Conservation (phyloP, 1,140 invertebrate genomes). For the Cheumatopsyche charites region DNA sequence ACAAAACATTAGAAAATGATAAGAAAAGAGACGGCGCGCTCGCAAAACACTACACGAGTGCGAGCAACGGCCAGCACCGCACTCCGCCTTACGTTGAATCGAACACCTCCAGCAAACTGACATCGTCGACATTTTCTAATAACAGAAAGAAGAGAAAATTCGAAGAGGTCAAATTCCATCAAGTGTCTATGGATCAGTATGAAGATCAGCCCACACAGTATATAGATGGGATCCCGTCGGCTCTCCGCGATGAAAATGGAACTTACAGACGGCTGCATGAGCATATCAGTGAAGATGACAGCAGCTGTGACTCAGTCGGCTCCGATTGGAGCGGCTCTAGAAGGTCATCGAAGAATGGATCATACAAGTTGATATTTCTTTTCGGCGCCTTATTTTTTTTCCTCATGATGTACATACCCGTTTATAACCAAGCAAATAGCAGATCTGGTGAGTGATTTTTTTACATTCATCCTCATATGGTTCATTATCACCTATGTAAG, state of each 20-base stretch:
- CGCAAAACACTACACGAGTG: background rate
- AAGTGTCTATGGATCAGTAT: background rate
- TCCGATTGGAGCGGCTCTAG: constrained; percentile 48
- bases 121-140: background rate
- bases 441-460: constrained; percentile 41
- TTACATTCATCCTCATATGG: background rate
- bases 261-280: constrained; percentile 26
- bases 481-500: no score
- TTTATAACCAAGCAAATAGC: constrained; percentile 56
- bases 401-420: constrained; percentile 59
- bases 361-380: constrained; percentile 56
- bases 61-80: background rate
- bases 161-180: background rate
- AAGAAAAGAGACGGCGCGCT: background rate
- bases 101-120: background rate
- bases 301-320: constrained; percentile 38
- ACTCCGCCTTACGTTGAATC: background rate
- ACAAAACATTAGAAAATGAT: background rate
- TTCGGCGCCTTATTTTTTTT: constrained; percentile 57
- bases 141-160: constrained; percentile 16
- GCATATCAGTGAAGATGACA: constrained; percentile 22
- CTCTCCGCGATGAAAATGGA: constrained; percentile 14
- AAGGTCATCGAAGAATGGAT: constrained; percentile 51
- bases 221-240: constrained; percentile 18
- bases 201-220: background rate